Base-by-base conservation (phyloP, 2,113 vertebrate genomes). In the Sakesphorus luctuosus region DNA sequence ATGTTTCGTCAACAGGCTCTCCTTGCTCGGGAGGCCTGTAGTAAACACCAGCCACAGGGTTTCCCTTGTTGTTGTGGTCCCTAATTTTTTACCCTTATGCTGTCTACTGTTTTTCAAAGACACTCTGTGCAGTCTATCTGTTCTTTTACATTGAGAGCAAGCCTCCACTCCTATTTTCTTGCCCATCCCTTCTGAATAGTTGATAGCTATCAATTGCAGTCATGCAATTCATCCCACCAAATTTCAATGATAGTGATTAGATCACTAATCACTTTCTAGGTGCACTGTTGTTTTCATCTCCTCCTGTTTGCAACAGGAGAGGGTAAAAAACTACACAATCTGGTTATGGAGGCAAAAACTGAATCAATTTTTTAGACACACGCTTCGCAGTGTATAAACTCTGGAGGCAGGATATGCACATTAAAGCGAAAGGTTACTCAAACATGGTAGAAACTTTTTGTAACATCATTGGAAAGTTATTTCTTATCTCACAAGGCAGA, bases 1-100 rank as follows among this genome's bases (percentile, higher is more conserved):
- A 29, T 0, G 0, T 2, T 71, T 76, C 16, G 71, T 71, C n/a
- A 71, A 31, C 26, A 72, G 16, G 16, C 11, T 53, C 2, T 14
- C 18, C 23, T 61, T 49, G 52, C 26, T 66, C 69, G 76, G 31
- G 16, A 2, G 18, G 10, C 35, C 52, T 72, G 25, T 29, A 7
- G 11, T 61, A 81, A 66, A 59, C 16, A 71, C 3, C 9, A 66
- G 1, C 18, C 18, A 59, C 10, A 29, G 47, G 5, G 7, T 47
- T 81, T 71, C 13, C 19, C 44, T 74, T 38, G 8, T 31, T 78
- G n/a, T 17, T 67, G 16, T 49, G 8, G 6, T 28, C 19, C 3
- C 13, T 36, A 43, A 23, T 52, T 53, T 75, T 71, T 81, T 65
- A 26, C 9, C 13, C 10, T 6, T 59, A 47, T 58, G 5, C 3